Evolutionary conservation across 1,140 invertebrate genomes (phyloP), one percentile per base, ranked within the genome.

Genomic region (Laodelphax striatellus): DNA sequence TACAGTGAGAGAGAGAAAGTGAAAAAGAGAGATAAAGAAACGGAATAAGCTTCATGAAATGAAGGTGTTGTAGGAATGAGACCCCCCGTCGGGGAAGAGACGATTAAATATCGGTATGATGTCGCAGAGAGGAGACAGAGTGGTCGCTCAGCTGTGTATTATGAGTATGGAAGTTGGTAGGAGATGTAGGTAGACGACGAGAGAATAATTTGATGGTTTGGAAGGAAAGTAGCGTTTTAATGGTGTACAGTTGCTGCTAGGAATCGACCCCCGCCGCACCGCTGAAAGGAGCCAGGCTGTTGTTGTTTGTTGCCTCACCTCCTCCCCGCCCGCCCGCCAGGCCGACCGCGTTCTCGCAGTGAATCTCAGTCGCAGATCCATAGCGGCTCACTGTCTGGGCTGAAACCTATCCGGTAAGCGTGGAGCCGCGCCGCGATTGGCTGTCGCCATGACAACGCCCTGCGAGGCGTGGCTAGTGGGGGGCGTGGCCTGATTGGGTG

Each of bases 391-490:
- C 60, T 53, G 55, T 62, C 60, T 31, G 57, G 55, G 43, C 58
- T 65, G 60, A 65, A 63, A 63, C 62, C 59, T 61, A 65, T 60
- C 62, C 57, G 57, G 60, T 42, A 46, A 61, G 59, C 55, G 53
- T 52, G 17, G 52, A 44, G 61, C 60, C 56, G 59, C 62, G 41
- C 42, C 60, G 19, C 22, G 60, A 65, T 64, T 63, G 63, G 63
- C 52, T 34, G 63, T 66, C 21, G 64, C 61, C 63, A 66, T 66
- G 62, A 63, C 57, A 57, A 65, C 66, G 58, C 52, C 21, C 52
- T 16, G 19, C 19, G 56, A 58, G 52, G 43, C 55, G 57, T 57
- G 64, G 60, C 62, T 63, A 63, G 60, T 53, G 56, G 56, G 61
- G 59, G 52, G 56, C 24, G 53, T 31, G 28, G 28, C 28, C 28